These are phyloP conservation scores for Epinephelus malabaricus DNA, from an alignment of 2,797 vertebrate genomes.

Conservation along the genomic window DNA sequence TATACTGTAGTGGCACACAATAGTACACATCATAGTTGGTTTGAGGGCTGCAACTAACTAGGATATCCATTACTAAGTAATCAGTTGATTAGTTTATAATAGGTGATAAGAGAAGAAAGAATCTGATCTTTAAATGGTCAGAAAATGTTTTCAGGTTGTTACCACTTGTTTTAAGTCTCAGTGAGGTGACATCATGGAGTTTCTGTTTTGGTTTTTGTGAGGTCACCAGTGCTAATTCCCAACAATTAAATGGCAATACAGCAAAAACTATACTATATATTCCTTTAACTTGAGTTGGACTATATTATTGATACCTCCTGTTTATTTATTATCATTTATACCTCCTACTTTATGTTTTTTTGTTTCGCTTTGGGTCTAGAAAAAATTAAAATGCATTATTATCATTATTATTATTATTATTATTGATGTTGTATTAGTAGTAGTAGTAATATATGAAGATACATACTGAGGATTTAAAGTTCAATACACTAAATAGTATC, in stretches of 20 bases:
- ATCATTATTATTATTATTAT: too few species aligned
- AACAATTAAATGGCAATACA: background rate
- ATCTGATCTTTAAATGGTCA: background rate
- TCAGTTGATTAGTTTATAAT: too few species aligned
- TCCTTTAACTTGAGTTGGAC: background rate
- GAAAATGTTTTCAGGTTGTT: background rate
- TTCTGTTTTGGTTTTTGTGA: background rate
- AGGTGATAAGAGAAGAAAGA: too few species aligned
- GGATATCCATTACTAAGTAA: background rate
- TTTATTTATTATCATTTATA: too few species aligned
- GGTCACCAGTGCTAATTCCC: background rate
- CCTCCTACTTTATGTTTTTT: too few species aligned
- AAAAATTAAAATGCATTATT: too few species aligned
- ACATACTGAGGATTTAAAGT: too few species aligned
- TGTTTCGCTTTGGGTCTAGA: too few species aligned
- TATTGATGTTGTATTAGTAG: too few species aligned
- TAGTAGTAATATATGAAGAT: background rate
- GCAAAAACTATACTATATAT: background rate
- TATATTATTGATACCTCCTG: too few species aligned
- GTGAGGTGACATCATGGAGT: background rate
- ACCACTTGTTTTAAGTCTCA: background rate
- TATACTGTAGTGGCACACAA: background rate
- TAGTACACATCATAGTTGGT: background rate
- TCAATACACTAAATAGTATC: background rate
- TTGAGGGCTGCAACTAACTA: background rate